phyloP scores from a whole-genome alignment of 2,888 invertebrate genomes.

The Steromphala cineraria region DNA sequence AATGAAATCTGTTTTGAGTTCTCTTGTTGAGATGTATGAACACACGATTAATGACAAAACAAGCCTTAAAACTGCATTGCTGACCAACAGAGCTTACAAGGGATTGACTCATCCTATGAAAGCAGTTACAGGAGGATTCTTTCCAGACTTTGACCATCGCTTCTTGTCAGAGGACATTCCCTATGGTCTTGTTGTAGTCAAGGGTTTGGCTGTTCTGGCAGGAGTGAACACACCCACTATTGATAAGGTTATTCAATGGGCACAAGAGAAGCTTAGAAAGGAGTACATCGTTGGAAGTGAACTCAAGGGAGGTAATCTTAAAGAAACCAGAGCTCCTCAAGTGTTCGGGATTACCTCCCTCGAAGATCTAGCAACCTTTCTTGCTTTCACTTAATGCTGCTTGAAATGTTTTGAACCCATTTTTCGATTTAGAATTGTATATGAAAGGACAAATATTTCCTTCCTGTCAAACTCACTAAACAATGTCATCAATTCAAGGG shows the following conservation, averaged over 20 bases:
- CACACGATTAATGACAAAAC: slow-evolving; percentile 50
- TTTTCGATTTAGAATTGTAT: no score
- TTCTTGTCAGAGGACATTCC: slow-evolving; percentile 63
- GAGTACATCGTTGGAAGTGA: slow-evolving; percentile 52
- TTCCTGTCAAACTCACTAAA: no score
- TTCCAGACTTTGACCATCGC: slow-evolving; percentile 58
- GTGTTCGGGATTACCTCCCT: not conserved
- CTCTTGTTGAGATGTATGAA: slow-evolving; percentile 50
- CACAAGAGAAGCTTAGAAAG: slow-evolving; percentile 54
- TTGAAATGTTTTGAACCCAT: no score
- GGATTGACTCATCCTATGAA: slow-evolving; percentile 60
- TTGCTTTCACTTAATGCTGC: no score
- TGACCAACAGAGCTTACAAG: slow-evolving; percentile 56
- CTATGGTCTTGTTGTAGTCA: slow-evolving; percentile 57
- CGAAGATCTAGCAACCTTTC: not conserved
- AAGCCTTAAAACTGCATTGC: slow-evolving; percentile 42
- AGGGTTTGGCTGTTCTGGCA: slow-evolving; percentile 57
- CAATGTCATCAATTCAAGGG: slow-evolving; percentile 51
- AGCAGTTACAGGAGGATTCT: slow-evolving; percentile 44
- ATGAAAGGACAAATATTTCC: no score
- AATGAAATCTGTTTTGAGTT: slow-evolving; percentile 36
- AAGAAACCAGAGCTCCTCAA: not conserved
- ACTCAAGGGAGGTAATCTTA: slow-evolving; percentile 51
- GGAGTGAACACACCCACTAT: slow-evolving; percentile 57
- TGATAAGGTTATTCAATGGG: slow-evolving; percentile 59